Evolutionary conservation across 2,797 vertebrate genomes (phyloP).

Genomic region (Molossus alvarezi): DNA sequence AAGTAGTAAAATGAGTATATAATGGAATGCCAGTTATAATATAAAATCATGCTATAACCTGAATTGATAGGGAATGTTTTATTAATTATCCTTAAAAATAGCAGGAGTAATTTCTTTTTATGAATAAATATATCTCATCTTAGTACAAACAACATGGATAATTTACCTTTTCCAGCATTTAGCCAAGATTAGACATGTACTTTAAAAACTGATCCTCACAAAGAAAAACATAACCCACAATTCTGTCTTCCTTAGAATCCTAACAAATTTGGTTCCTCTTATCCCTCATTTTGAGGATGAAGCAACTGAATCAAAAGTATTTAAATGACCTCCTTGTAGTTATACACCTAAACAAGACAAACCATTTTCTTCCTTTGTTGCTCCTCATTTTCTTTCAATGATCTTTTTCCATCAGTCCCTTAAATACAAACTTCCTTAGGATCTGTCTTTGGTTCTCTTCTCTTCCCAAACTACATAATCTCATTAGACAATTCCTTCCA

Average conservation of each 20-base stretch:
- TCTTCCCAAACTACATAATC: neutral
- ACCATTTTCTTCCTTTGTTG: neutral
- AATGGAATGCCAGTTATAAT: neutral
- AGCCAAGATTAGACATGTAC: neutral
- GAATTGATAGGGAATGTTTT: slow-evolving; percentile 43
- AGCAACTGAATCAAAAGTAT: neutral
- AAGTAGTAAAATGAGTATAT: slow-evolving; percentile 26
- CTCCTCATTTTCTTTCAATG: slow-evolving; percentile 15
- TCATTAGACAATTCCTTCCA: slow-evolving; percentile 3
- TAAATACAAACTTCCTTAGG: neutral
- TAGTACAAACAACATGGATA: neutral
- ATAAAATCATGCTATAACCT: slow-evolving; percentile 36
- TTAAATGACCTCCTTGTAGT: neutral
- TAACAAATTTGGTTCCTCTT: neutral
- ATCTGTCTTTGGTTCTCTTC: neutral
- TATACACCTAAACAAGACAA: neutral
- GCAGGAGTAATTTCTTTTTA: slow-evolving; percentile 26
- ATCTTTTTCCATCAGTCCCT: neutral
- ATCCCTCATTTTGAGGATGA: neutral
- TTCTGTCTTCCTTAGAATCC: neutral
- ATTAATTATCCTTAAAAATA: slow-evolving; percentile 52
- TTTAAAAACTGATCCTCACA: neutral
- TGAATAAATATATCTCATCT: neutral
- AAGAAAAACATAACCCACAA: slow-evolving; percentile 35
- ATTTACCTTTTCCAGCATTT: slow-evolving; percentile 45